Percentiles rank a stretch among this genome's conserved stretches.
These are phyloP conservation scores for Lochmaea crataegi DNA, from an alignment of 2,888 invertebrate species.

Conservation along the genomic window DNA sequence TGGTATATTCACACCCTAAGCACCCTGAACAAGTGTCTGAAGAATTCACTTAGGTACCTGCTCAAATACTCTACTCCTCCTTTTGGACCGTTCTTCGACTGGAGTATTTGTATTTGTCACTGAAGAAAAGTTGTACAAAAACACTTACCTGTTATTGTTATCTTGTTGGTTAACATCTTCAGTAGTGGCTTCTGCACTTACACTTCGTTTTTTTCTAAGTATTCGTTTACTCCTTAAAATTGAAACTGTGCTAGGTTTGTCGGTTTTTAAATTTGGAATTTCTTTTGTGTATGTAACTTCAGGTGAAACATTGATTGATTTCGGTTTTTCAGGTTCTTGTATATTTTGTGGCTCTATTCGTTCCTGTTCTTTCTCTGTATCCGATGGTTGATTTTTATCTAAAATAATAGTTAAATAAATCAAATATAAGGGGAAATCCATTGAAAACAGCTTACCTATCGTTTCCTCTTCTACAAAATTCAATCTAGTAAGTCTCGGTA, in stretches of 20 bases:
- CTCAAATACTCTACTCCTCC: too few species aligned
- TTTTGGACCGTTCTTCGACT: too few species aligned
- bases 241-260: constrained; percentile 26
- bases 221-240: constrained; percentile 54
- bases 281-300: constrained; percentile 18
- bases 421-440: neutral
- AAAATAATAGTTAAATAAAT: neutral
- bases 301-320: neutral
- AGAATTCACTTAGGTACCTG: too few species aligned
- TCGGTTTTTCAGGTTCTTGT: constrained; percentile 14
- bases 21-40: too few species aligned
- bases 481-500: constrained; percentile 74
- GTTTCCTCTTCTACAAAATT: constrained; percentile 40
- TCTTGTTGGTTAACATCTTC: constrained; percentile 62
- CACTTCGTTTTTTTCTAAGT: constrained; percentile 69
- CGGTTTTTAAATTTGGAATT: constrained; percentile 17
- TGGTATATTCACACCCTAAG: neutral
- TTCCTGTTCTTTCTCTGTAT: constrained; percentile 12
- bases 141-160: constrained; percentile 42
- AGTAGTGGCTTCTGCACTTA: constrained; percentile 71
- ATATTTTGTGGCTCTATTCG: constrained; percentile 12
- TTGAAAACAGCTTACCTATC: constrained; percentile 25
- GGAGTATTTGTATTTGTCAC: too few species aligned
- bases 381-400: neutral
- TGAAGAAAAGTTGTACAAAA: neutral